phyloP scores from a whole-genome alignment of 1,140 invertebrate species.

The Ostrea denselamellosa region DNA sequence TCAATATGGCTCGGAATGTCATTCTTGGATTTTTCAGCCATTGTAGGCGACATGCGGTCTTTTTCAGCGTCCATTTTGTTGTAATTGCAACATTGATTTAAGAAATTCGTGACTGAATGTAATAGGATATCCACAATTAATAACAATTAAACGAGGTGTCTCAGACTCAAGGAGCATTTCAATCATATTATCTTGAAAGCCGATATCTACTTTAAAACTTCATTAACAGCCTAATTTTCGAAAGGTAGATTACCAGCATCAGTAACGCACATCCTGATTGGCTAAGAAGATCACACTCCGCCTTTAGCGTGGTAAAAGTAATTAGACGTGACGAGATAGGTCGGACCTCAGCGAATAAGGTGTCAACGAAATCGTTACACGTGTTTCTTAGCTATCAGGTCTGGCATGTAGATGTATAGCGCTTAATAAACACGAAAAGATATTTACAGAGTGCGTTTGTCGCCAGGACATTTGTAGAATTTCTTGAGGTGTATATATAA shows the following conservation, averaged over 20 bases:
- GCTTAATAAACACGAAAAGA: slow-evolving; percentile 13
- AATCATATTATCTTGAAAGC: slow-evolving; percentile 40
- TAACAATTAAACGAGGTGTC: slow-evolving; percentile 33
- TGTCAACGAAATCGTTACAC: slow-evolving; percentile 46
- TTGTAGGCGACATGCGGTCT: neutral
- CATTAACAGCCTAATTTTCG: slow-evolving; percentile 13
- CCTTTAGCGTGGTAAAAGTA: slow-evolving; percentile 34
- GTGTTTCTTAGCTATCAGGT: slow-evolving; percentile 34
- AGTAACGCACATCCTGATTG: slow-evolving; percentile 15
- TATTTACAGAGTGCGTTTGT: neutral
- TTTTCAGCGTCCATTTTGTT: slow-evolving; percentile 39
- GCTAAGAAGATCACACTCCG: slow-evolving; percentile 8
- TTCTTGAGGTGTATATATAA: neutral
- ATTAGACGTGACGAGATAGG: slow-evolving; percentile 42
- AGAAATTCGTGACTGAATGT: slow-evolving; percentile 29
- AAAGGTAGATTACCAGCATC: slow-evolving; percentile 1
- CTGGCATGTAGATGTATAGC: slow-evolving; percentile 30
- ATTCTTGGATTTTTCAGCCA: slow-evolving; percentile 34
- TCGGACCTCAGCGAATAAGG: slow-evolving; percentile 4
- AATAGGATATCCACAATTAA: slow-evolving; percentile 23
- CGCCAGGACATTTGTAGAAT: neutral
- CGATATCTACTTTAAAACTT: slow-evolving; percentile 39
- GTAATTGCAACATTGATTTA: slow-evolving; percentile 24
- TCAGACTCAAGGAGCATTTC: slow-evolving; percentile 22
- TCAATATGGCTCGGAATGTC: neutral